These are phyloP conservation scores for Venustaconcha ellipsiformis DNA, from an alignment of 1,140 invertebrate species.

Conservation along the genomic window DNA sequence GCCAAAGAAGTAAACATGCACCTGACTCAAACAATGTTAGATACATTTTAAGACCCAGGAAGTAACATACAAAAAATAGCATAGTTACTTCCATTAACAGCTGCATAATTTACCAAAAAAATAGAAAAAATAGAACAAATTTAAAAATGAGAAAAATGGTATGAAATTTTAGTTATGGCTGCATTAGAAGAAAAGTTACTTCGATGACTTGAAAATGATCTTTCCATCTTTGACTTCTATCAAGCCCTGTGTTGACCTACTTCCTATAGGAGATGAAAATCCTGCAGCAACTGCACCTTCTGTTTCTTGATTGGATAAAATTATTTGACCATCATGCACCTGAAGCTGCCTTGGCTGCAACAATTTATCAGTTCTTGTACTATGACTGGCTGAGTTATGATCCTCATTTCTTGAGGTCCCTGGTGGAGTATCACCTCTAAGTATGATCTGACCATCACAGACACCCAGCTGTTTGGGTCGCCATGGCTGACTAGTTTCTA, in stretches of 20 bases:
- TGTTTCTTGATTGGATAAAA: slow-evolving; percentile 26
- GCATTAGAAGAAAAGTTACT: too few species aligned
- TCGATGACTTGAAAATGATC: slow-evolving; percentile 27
- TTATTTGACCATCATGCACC: slow-evolving; percentile 46
- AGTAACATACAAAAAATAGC: too few species aligned
- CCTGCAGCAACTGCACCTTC: background rate
- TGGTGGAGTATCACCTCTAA: slow-evolving; percentile 20
- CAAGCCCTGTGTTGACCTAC: slow-evolving; percentile 8
- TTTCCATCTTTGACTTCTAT: slow-evolving; percentile 34
- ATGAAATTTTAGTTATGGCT: too few species aligned
- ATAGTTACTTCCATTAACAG: too few species aligned
- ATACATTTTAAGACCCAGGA: too few species aligned
- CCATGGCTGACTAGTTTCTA: slow-evolving; percentile 15
- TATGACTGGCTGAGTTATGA: slow-evolving; percentile 3
- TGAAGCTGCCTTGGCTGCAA: slow-evolving; percentile 19
- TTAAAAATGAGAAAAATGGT: too few species aligned
- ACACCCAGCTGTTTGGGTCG: slow-evolving; percentile 29
- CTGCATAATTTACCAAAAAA: too few species aligned
- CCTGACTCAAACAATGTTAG: too few species aligned
- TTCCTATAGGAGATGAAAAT: background rate
- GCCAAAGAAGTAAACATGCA: too few species aligned
- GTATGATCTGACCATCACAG: slow-evolving; percentile 30
- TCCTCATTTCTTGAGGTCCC: slow-evolving; percentile 20
- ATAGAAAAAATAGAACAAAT: too few species aligned
- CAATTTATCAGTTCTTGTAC: background rate